Evolutionary conservation across 2,888 invertebrate species (phyloP), one percentile per base, ranked within the genome.

Genomic region (Morinoia aosen): DNA sequence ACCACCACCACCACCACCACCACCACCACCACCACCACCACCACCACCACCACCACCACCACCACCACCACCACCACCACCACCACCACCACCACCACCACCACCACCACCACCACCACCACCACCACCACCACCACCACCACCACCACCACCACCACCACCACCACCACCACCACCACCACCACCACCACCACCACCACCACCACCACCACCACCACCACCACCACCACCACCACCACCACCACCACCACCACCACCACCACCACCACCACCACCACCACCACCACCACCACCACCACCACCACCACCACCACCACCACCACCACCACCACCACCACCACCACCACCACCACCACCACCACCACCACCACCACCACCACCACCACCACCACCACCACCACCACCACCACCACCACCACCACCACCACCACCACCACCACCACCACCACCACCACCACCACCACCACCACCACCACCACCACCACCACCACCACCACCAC

Each of bases 1-100:
- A 93, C 57, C 48, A 93, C 57, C 48, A 93, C 57, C 48, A 93
- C 57, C 48, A 93, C 57, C 48, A 93, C 57, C 48, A 93, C 57
- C 48, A 93, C 57, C 48, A 93, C 57, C 48, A 93, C 57, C 48
- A 93, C 57, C 48, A 93, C 57, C 48, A 93, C 57, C 48, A 93
- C 57, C 33, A 93, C 39, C 64, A 64, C 14, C 64, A 64, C 57
- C 48, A 93, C 57, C 48, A 93, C 57, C 48, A 93, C 57, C 48
- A 93, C 57, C 48, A 93, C 57, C 48, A 93, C 57, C 48, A 93
- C 57, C 48, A 93, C 57, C 48, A 93, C 57, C 48, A 93, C 57
- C 48, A 93, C 57, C 48, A 93, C 57, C 48, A 93, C 57, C 48
- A 93, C 57, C 48, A 93, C 57, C 48, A 93, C 57, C 48, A 93